These are phyloP conservation scores for Gobio gobio DNA, from an alignment of 2,113 vertebrate species.

Conservation along the genomic window DNA sequence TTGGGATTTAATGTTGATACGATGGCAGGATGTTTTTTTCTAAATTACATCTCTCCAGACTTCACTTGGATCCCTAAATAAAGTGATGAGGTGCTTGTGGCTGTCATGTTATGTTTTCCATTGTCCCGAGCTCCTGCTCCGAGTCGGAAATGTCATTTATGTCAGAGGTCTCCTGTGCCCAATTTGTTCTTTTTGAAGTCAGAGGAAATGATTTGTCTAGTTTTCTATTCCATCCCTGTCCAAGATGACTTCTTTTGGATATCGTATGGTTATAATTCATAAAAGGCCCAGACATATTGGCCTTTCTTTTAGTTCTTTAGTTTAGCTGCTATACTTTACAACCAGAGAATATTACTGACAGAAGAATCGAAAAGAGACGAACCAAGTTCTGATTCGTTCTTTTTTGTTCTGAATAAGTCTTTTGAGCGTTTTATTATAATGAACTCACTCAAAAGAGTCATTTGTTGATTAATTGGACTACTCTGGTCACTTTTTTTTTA, in stretches of 20 bases:
- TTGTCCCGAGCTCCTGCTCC: slow-evolving; percentile 44
- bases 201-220: slow-evolving; percentile 55
- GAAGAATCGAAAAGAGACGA: not conserved
- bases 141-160: slow-evolving; percentile 55
- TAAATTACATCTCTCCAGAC: slow-evolving; percentile 51
- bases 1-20: slow-evolving; percentile 48
- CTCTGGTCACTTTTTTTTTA: not conserved
- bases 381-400: not conserved
- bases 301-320: not conserved
- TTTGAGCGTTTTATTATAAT: not conserved
- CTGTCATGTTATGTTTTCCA: slow-evolving; percentile 60
- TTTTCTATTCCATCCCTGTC: slow-evolving; percentile 46
- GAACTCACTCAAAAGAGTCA: not conserved
- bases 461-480: not conserved
- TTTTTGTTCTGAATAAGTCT: not conserved
- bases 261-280: slow-evolving; percentile 27
- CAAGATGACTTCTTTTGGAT: slow-evolving; percentile 27
- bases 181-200: slow-evolving; percentile 58
- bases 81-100: slow-evolving; percentile 62
- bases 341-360: not conserved
- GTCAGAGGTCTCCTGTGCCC: slow-evolving; percentile 52
- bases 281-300: slow-evolving; percentile 3
- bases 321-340: not conserved
- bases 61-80: slow-evolving; percentile 31
- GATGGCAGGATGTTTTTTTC: slow-evolving; percentile 46